Evolutionary conservation across 2,113 vertebrate species (phyloP).

Genomic region (Crotalus viridis): DNA sequence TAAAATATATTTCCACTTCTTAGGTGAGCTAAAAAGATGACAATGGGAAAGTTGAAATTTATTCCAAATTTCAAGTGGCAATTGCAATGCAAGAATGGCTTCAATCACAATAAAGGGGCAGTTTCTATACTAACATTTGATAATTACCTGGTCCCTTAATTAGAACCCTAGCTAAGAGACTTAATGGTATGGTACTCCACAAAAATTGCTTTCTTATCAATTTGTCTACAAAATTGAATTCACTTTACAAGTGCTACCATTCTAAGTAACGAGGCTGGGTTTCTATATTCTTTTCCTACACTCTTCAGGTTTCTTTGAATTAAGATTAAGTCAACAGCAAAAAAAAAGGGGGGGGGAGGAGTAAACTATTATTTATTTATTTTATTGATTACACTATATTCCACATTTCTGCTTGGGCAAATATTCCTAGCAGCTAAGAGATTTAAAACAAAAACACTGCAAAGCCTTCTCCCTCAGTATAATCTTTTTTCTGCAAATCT

Average conservation of each 20-base stretch:
- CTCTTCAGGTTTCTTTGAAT: background rate
- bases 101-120: background rate
- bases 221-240: background rate
- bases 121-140: background rate
- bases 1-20: background rate
- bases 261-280: background rate
- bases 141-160: background rate
- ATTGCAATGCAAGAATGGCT: background rate
- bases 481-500: background rate
- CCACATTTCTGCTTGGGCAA: background rate
- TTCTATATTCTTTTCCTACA: background rate
- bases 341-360: rapidly evolving
- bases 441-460: background rate
- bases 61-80: background rate
- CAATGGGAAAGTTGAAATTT: background rate
- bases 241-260: background rate
- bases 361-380: background rate
- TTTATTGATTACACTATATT: background rate
- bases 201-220: background rate
- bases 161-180: background rate
- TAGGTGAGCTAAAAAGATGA: background rate
- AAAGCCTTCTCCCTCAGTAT: background rate
- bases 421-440: background rate
- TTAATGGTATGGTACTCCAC: background rate
- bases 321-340: background rate